A percentile compares a stretch with the other conserved stretches of the same genome.
Conservation (phyloP, 2,113 vertebrate genomes). For the Cavia porcellus region DNA sequence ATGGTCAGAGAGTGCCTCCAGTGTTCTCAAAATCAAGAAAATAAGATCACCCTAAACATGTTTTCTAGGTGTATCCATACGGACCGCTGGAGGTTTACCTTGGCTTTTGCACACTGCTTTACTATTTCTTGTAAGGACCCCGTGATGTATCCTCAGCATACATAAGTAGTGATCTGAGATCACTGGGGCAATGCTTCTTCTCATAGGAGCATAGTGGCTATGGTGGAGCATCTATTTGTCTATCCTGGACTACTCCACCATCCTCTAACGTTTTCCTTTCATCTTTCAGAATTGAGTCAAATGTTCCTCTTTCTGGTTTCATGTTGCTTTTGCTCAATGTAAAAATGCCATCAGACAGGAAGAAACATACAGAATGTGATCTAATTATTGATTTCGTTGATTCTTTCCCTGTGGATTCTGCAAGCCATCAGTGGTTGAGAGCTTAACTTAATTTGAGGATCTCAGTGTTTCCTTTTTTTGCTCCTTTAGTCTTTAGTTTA, state of each 20-base stretch:
- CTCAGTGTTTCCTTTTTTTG: not conserved
- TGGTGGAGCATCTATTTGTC: not conserved
- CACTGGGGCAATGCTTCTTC: fast-evolving
- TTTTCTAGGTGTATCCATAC: not conserved
- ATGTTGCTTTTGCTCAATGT: not conserved
- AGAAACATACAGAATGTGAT: not conserved
- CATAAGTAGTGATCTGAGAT: not conserved
- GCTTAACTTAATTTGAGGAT: not conserved
- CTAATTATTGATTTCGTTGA: not conserved
- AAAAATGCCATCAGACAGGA: not conserved
- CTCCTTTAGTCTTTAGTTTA: not conserved
- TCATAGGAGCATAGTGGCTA: fast-evolving
- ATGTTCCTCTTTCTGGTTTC: not conserved
- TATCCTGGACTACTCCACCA: not conserved
- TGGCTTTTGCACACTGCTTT: not conserved
- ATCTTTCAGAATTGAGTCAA: not conserved
- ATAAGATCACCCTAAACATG: not conserved
- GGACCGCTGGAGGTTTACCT: no score
- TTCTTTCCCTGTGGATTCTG: not conserved
- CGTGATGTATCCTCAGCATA: fast-evolving
- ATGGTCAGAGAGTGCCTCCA: fast-evolving
- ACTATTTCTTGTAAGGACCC: not conserved
- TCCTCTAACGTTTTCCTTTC: not conserved
- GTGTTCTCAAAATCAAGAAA: not conserved
- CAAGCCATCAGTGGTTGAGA: not conserved